A percentile compares a stretch with the other conserved stretches of the same genome.
These are phyloP conservation scores for Oscheius sp. DNA, from an alignment of 2,888 invertebrate species.

Conservation along the genomic window DNA sequence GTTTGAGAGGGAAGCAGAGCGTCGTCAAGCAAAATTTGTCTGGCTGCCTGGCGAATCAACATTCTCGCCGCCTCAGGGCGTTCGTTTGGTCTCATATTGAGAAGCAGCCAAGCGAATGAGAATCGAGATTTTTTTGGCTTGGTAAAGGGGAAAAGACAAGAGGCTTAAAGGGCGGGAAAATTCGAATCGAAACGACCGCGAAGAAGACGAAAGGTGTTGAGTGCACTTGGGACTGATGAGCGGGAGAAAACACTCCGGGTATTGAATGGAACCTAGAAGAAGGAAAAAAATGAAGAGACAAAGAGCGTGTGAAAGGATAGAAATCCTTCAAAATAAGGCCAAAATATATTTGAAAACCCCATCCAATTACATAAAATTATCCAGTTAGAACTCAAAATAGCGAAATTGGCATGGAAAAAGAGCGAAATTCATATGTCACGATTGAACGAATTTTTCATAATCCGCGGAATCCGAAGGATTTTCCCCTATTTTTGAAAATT, in stretches of 20 bases:
- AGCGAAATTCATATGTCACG: too few species aligned
- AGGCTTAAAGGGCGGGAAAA: background rate
- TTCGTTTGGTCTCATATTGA: conserved; percentile 1
- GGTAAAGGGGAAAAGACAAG: background rate
- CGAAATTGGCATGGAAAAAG: too few species aligned
- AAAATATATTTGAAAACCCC: too few species aligned
- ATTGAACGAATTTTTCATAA: too few species aligned
- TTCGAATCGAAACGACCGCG: background rate
- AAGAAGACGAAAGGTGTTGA: conserved; percentile 9
- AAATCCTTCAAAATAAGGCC: background rate
- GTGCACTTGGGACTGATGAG: conserved; percentile 27
- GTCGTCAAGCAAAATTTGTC: background rate
- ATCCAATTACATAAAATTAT: too few species aligned
- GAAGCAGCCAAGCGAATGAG: conserved; percentile 7
- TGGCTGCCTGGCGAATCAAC: too few species aligned
- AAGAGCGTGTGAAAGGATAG: background rate
- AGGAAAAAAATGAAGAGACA: background rate
- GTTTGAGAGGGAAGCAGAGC: conserved; percentile 20
- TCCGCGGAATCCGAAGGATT: too few species aligned
- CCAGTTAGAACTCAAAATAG: too few species aligned
- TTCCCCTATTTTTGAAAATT: too few species aligned
- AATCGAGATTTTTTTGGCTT: background rate
- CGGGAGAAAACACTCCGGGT: conserved; percentile 29
- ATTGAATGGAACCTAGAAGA: background rate
- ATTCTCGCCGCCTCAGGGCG: background rate